Conservation (phyloP, 2,113 vertebrate genomes). For the Tachysurus fulvidraco region DNA sequence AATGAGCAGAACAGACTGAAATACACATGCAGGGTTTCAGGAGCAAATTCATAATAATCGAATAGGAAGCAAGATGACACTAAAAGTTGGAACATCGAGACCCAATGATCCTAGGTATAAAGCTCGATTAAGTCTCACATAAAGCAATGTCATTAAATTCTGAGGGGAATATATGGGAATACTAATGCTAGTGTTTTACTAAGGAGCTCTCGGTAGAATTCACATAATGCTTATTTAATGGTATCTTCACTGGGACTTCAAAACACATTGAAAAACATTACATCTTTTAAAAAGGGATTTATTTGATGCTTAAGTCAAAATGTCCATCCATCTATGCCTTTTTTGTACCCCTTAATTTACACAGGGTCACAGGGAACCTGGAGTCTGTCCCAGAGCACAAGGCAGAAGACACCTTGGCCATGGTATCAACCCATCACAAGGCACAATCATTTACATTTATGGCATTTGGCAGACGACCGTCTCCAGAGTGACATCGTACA, state of each 20-base stretch:
- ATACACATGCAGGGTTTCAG: background rate
- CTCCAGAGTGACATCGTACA: too few relatives aligned
- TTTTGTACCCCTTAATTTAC: too few relatives aligned
- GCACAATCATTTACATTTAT: too few relatives aligned
- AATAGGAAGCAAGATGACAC: background rate
- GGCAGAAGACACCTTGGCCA: too few relatives aligned
- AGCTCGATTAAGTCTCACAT: slow-evolving; percentile 20
- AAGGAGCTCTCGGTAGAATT: background rate
- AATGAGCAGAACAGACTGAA: slow-evolving; percentile 5
- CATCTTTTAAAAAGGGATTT: background rate
- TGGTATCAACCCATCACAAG: too few relatives aligned
- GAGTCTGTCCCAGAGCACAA: too few relatives aligned
- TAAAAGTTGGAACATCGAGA: slow-evolving; percentile 17
- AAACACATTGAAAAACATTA: background rate
- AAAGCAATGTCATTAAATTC: slow-evolving; percentile 18
- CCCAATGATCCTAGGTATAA: slow-evolving; percentile 18
- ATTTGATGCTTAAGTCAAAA: background rate
- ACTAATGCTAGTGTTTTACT: slow-evolving; percentile 4
- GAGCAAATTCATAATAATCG: slow-evolving; percentile 19
- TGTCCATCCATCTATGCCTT: background rate
- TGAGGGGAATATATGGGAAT: background rate
- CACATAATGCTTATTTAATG: background rate
- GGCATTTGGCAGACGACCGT: too few relatives aligned
- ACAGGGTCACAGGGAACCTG: too few relatives aligned
- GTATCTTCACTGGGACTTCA: background rate